These are phyloP conservation scores for Pseudomyrmex gracilis DNA, from an alignment of 1,140 invertebrate genomes.

Conservation along the genomic window DNA sequence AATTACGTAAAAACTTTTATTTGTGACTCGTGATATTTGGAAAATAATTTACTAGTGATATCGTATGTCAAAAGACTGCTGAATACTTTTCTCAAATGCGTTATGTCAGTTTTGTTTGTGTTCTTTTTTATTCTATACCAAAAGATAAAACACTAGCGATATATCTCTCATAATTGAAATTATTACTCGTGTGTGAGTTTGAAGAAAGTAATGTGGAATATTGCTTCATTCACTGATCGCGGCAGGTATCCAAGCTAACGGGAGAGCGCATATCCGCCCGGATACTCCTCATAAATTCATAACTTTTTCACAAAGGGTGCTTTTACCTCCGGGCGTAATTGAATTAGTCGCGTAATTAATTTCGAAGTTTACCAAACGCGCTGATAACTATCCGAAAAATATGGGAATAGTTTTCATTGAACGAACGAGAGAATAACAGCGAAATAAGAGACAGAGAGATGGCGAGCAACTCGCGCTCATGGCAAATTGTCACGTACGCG, in stretches of 20 bases:
- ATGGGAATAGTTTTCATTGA: constrained; percentile 50
- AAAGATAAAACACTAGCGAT: not conserved
- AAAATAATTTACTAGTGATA: not conserved
- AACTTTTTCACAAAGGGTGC: constrained; percentile 61
- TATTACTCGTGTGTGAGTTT: constrained; percentile 12
- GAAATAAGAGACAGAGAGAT: not conserved
- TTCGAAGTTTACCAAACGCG: constrained; percentile 51
- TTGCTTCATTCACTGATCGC: constrained; percentile 41
- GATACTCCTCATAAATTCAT: constrained; percentile 55
- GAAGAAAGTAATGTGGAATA: constrained; percentile 27
- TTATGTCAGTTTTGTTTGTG: not conserved
- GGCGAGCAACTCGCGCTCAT: not conserved
- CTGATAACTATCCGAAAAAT: constrained; percentile 60
- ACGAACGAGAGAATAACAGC: constrained; percentile 36
- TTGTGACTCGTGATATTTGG: not conserved
- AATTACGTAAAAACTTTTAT: constrained; percentile 3
- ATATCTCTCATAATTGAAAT: not conserved
- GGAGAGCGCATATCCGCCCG: not conserved
- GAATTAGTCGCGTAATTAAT: constrained; percentile 61
- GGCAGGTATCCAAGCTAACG: constrained; percentile 23
- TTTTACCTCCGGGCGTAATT: constrained; percentile 52
- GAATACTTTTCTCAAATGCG: not conserved
- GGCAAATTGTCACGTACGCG: constrained; percentile 44
- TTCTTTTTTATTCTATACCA: not conserved
- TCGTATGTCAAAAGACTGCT: no score